Evolutionary conservation across 1,140 invertebrate species (phyloP).

Genomic region (Conus ventricosus): DNA sequence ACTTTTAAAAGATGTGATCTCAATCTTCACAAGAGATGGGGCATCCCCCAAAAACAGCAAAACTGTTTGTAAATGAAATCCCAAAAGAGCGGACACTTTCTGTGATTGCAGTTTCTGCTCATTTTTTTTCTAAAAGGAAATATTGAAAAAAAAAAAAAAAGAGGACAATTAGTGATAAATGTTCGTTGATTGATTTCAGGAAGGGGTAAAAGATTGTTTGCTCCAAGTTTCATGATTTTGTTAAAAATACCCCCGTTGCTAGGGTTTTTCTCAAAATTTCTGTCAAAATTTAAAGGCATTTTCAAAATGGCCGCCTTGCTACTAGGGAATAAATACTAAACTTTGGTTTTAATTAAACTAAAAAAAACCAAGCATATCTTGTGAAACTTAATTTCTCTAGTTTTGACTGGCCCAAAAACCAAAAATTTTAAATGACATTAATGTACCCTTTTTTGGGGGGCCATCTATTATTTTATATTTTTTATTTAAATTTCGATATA

Average conservation of each 20-base stretch:
- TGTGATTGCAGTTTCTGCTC: no score
- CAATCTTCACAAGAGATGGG: no score
- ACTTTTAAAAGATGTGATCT: no score
- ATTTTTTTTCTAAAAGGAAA: no score
- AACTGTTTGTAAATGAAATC: no score
- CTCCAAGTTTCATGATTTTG: background rate
- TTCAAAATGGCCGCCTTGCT: background rate
- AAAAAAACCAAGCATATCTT: background rate
- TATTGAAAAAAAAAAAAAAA: no score
- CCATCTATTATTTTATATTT: no score
- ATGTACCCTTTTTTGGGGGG: background rate
- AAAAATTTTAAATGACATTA: background rate
- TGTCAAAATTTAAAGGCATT: background rate
- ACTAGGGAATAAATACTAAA: background rate
- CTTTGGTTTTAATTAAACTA: background rate
- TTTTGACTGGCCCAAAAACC: background rate
- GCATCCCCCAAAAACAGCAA: no score
- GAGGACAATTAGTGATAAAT: no score
- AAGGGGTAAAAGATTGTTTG: background rate
- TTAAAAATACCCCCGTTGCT: background rate
- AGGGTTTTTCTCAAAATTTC: background rate
- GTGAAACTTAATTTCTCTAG: background rate
- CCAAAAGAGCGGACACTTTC: no score
- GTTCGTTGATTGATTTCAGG: background rate
- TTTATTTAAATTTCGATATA: no score